A percentile compares a stretch with the other conserved stretches of the same genome.
Evolutionary conservation across 1,140 invertebrate species (phyloP).

Genomic region (Globodera ellingtonae): DNA sequence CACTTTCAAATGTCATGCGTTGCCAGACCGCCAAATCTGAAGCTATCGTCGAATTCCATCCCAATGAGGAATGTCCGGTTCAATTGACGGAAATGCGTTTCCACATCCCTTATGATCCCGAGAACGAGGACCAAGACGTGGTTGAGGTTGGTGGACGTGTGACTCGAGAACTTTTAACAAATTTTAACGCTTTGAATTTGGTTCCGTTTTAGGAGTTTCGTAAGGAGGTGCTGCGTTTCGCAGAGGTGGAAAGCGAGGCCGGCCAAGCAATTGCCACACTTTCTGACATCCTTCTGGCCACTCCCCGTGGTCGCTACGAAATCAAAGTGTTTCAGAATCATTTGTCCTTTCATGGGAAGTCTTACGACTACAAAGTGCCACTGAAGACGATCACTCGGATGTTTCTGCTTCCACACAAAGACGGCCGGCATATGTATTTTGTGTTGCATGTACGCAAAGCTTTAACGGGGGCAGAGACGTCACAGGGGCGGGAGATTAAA

Average conservation of each 20-base stretch:
- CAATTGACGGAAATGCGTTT: conserved; percentile 96
- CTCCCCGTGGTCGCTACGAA: conserved; percentile 97
- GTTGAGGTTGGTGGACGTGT: conserved; percentile 72
- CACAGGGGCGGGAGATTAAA: background rate
- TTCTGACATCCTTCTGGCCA: conserved; percentile 92
- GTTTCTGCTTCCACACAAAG: conserved; percentile 94
- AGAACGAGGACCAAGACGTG: conserved; percentile 72
- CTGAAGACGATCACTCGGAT: conserved; percentile 90
- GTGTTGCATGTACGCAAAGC: conserved; percentile 68
- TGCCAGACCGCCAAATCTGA: conserved; percentile 86
- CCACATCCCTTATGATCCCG: conserved; percentile 85
- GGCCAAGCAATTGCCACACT: conserved; percentile 97
- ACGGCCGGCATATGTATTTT: conserved; percentile 96
- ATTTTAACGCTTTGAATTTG: background rate
- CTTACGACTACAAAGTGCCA: conserved; percentile 99
- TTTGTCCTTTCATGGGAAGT: conserved; percentile 98
- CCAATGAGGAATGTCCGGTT: conserved; percentile 96
- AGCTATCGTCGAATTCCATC: conserved; percentile 96
- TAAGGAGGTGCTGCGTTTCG: conserved; percentile 88
- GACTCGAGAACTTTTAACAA: background rate
- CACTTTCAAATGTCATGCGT: conserved; percentile 90
- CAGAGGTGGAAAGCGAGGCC: conserved; percentile 92
- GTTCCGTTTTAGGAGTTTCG: conserved; percentile 76
- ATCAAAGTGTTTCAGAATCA: conserved; percentile 97
- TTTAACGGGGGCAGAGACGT: no score